phyloP scores from a whole-genome alignment of 1,140 invertebrate genomes.

The Heliconius nattereri region DNA sequence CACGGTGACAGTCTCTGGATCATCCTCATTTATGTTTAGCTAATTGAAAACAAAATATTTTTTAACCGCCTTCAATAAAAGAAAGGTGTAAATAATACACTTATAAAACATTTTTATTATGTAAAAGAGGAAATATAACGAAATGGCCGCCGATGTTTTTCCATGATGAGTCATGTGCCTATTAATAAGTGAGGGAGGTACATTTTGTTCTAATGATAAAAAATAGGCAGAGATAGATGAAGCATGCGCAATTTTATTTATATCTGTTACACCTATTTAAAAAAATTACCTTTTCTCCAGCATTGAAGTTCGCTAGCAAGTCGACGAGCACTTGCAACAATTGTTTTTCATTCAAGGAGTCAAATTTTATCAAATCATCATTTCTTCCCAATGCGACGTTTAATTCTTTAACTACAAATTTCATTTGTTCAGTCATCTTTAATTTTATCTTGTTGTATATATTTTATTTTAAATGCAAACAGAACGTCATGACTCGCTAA shows the following conservation, averaged over 20 bases:
- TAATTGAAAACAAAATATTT: slow-evolving; percentile 33
- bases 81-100: no score
- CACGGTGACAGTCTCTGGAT: slow-evolving; percentile 72
- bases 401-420: slow-evolving; percentile 89
- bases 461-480: neutral
- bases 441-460: neutral
- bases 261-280: neutral
- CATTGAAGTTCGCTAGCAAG: slow-evolving; percentile 74
- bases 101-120: no score
- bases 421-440: slow-evolving; percentile 87
- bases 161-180: no score
- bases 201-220: no score
- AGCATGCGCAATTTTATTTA: neutral
- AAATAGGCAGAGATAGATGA: no score
- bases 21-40: slow-evolving; percentile 75
- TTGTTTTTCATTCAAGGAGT: slow-evolving; percentile 88
- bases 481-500: neutral
- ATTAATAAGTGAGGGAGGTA: no score
- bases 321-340: slow-evolving; percentile 86
- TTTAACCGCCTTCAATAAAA: no score
- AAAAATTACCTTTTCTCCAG: slow-evolving; percentile 71
- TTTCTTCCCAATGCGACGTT: slow-evolving; percentile 89
- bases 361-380: slow-evolving; percentile 92
- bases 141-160: no score
- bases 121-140: no score